Conservation (phyloP, 2,888 invertebrate genomes). For the Aphrophora alni region DNA sequence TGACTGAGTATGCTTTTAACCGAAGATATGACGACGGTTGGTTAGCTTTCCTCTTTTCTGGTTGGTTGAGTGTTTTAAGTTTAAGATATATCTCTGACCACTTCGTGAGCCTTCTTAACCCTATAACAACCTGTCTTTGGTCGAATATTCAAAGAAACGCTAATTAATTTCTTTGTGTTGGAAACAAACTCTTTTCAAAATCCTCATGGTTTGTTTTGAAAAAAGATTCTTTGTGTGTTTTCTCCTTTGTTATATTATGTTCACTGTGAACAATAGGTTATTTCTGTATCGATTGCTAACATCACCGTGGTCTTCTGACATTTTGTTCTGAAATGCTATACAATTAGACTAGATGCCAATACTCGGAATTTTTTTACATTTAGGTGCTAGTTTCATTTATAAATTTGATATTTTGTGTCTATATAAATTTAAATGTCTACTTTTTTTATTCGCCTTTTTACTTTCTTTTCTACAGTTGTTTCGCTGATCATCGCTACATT, state of each 20-base stretch:
- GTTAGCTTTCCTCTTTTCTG: background rate
- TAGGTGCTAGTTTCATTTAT: too few species aligned
- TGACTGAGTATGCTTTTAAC: constrained; percentile 6
- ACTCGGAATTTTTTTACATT: too few species aligned
- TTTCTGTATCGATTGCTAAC: background rate
- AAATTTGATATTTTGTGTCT: too few species aligned
- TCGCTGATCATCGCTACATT: too few species aligned
- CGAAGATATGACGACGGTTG: background rate
- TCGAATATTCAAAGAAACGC: background rate
- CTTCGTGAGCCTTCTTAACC: constrained; percentile 4
- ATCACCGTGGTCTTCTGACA: background rate
- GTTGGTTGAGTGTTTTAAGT: background rate
- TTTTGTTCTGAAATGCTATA: too few species aligned
- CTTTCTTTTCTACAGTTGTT: too few species aligned
- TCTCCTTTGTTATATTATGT: background rate
- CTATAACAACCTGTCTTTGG: background rate
- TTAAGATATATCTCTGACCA: constrained; percentile 2
- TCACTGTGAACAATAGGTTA: background rate
- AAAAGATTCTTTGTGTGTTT: background rate
- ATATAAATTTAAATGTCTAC: too few species aligned
- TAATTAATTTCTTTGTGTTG: background rate
- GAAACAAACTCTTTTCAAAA: background rate
- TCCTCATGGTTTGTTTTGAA: background rate
- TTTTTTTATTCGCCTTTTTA: too few species aligned
- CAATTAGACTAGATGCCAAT: too few species aligned